These are phyloP conservation scores for Atta cephalotes DNA, from an alignment of 1,140 invertebrate species.

Conservation along the genomic window DNA sequence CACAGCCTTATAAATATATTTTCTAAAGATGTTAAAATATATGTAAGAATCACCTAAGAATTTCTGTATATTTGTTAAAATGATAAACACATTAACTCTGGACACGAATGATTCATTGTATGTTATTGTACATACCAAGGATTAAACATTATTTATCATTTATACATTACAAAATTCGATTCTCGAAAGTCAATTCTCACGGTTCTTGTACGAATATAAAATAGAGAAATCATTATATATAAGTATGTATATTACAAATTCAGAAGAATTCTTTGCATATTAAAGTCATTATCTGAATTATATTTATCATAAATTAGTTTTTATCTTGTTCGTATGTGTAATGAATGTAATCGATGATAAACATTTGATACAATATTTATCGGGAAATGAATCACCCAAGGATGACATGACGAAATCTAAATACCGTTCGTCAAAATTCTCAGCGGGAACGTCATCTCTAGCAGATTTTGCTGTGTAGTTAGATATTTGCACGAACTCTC, in stretches of 20 bases:
- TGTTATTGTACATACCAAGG: too few relatives aligned
- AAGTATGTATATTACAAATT: background rate
- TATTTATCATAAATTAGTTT: slow-evolving; percentile 20
- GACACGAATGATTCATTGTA: too few relatives aligned
- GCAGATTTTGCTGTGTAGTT: background rate
- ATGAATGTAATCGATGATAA: background rate
- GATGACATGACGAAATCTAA: background rate
- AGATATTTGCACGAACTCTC: background rate
- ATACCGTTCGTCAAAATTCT: slow-evolving; percentile 13
- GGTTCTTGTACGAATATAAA: background rate
- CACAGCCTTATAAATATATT: too few relatives aligned
- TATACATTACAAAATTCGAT: background rate
- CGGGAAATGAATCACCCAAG: background rate
- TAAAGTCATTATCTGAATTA: background rate
- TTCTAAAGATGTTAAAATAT: too few relatives aligned
- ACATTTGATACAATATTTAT: background rate
- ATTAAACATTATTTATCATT: background rate
- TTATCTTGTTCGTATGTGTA: background rate
- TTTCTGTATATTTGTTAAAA: too few relatives aligned
- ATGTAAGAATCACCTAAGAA: too few relatives aligned
- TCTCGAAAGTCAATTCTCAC: background rate
- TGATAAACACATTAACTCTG: too few relatives aligned
- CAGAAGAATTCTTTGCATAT: background rate
- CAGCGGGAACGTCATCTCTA: background rate
- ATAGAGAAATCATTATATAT: background rate